A percentile compares a stretch with the other conserved stretches of the same genome.
Conservation (phyloP, 2,888 invertebrate species). For the Hymenopus coronatus region DNA sequence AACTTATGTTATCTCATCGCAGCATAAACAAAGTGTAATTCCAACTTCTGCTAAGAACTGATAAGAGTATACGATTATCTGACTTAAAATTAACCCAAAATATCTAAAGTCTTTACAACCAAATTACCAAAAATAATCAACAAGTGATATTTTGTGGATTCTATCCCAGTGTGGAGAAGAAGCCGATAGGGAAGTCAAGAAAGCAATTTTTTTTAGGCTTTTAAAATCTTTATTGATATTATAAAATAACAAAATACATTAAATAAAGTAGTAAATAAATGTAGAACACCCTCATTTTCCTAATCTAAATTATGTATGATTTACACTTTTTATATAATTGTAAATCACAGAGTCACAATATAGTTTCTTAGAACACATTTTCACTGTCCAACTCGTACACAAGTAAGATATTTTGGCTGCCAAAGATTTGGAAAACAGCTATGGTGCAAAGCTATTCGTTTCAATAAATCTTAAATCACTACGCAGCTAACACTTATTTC, state of each 20-base stretch:
- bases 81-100: too few species aligned
- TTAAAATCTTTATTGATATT: neutral
- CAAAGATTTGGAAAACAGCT: constrained; percentile 1
- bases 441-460: constrained; percentile 6
- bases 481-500: neutral
- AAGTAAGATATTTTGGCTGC: neutral
- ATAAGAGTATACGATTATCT: too few species aligned
- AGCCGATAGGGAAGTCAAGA: too few species aligned
- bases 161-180: too few species aligned
- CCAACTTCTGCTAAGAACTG: too few species aligned
- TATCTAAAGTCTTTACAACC: too few species aligned
- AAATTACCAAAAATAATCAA: too few species aligned
- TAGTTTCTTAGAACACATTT: neutral
- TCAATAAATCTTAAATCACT: neutral
- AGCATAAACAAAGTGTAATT: too few species aligned
- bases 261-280: neutral
- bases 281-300: neutral
- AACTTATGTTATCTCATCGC: too few species aligned
- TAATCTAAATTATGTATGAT: neutral
- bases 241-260: constrained; percentile 6
- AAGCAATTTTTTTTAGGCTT: too few species aligned
- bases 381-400: neutral
- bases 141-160: too few species aligned
- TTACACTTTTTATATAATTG: neutral
- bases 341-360: neutral